A percentile compares a stretch with the other conserved stretches of the same genome.
These are phyloP conservation scores for Anguilla japonica DNA, from an alignment of 2,113 vertebrate genomes.

Conservation along the genomic window DNA sequence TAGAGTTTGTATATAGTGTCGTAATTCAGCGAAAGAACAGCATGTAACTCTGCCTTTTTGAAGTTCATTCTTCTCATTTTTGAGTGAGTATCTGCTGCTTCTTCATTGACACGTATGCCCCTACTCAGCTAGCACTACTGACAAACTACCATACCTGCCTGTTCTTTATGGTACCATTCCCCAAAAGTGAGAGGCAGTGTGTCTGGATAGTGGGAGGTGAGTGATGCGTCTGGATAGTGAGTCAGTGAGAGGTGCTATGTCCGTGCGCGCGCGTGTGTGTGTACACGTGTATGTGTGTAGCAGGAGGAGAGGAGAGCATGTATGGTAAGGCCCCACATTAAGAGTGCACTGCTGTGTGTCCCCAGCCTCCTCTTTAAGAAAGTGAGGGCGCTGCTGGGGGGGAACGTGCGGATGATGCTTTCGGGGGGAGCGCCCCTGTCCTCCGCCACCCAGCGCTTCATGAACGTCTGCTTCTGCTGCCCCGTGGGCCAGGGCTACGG, in stretches of 20 bases:
- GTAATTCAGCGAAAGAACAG: no score
- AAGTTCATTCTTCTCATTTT: no score
- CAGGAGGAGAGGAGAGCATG: background rate
- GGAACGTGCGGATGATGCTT: slow-evolving; percentile 89
- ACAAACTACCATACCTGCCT: no score
- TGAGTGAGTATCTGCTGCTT: no score
- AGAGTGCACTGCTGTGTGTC: slow-evolving; percentile 27
- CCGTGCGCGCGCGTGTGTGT: background rate
- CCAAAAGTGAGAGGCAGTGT: background rate
- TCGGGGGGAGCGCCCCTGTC: slow-evolving; percentile 92
- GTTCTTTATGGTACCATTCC: background rate
- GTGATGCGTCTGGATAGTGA: background rate
- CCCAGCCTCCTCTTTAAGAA: slow-evolving; percentile 85
- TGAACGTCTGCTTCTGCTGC: slow-evolving; percentile 98
- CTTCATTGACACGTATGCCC: no score
- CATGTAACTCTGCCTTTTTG: no score
- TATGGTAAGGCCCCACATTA: background rate
- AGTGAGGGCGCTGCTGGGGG: slow-evolving; percentile 87
- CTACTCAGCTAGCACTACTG: no score
- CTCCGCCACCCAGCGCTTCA: slow-evolving; percentile 88
- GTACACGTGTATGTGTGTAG: background rate
- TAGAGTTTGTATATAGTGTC: no score
- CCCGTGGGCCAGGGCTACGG: slow-evolving; percentile 94
- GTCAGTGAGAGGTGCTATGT: background rate
- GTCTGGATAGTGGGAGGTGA: background rate